A percentile compares a stretch with the other conserved stretches of the same genome.
These are phyloP conservation scores for Cantharis flavilabris DNA, from an alignment of 2,888 invertebrate species.

Conservation along the genomic window DNA sequence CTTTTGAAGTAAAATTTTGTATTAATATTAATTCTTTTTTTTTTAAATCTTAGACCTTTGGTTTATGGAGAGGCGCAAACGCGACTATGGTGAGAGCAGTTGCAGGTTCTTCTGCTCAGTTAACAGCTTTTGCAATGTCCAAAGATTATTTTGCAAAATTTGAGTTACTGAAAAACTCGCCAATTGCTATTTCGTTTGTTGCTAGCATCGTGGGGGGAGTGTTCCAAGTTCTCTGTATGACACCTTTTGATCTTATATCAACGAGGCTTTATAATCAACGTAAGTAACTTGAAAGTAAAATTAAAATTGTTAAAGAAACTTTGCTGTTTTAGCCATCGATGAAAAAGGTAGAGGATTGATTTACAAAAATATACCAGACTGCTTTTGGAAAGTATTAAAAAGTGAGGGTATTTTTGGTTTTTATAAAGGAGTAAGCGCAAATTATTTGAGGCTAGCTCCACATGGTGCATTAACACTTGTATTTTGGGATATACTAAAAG, in stretches of 20 bases:
- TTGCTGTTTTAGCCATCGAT: conserved; percentile 61
- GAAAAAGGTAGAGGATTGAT: conserved; percentile 63
- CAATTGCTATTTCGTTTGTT: conserved; percentile 62
- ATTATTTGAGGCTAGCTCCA: conserved; percentile 86
- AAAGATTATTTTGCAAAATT: conserved; percentile 58
- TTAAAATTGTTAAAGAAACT: background rate
- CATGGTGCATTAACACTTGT: conserved; percentile 86
- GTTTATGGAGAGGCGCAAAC: conserved; percentile 78
- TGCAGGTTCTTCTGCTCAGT: conserved; percentile 82
- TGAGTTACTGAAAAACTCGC: conserved; percentile 51
- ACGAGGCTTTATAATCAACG: conserved; percentile 91
- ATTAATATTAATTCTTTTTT: background rate
- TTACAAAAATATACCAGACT: conserved; percentile 76
- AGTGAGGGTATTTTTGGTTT: conserved; percentile 80
- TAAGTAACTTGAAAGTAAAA: conserved; percentile 41
- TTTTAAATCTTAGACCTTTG: conserved; percentile 54
- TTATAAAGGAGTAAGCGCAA: conserved; percentile 89
- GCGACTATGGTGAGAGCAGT: conserved; percentile 73
- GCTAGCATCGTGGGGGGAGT: conserved; percentile 80
- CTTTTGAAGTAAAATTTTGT: too few relatives aligned
- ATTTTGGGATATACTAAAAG: conserved; percentile 73
- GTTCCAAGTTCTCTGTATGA: conserved; percentile 75
- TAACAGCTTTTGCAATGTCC: conserved; percentile 76
- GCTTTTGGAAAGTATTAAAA: conserved; percentile 73
- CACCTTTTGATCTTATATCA: conserved; percentile 87